These are phyloP conservation scores for Vulpes lagopus DNA, from an alignment of 2,113 vertebrate genomes.

Conservation along the genomic window DNA sequence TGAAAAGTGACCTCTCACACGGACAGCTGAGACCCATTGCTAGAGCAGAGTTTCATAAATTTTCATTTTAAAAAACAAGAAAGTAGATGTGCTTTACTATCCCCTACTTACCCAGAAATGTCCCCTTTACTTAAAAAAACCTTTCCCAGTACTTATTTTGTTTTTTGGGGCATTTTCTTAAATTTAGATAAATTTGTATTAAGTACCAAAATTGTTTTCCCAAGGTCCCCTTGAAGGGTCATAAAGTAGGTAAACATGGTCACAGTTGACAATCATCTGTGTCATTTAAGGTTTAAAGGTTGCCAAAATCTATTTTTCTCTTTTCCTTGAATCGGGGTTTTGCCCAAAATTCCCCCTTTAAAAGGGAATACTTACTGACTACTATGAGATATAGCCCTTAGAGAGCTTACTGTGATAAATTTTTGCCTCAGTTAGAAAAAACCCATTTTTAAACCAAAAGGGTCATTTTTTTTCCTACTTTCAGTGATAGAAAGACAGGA, in stretches of 20 bases:
- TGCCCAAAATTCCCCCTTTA: background rate
- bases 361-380: background rate
- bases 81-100: too few relatives aligned
- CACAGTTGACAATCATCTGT: background rate
- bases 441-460: background rate
- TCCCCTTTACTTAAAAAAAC: too few relatives aligned
- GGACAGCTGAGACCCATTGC: slow-evolving; percentile 42
- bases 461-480: background rate
- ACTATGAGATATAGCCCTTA: background rate
- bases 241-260: background rate
- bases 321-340: background rate
- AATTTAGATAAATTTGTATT: too few relatives aligned
- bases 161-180: too few relatives aligned
- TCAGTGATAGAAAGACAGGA: background rate
- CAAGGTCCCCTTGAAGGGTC: background rate
- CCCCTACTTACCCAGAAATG: background rate
- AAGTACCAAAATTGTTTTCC: too few relatives aligned
- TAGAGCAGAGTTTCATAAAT: too few relatives aligned
- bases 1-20: slow-evolving; percentile 25
- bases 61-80: too few relatives aligned
- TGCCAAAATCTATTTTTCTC: background rate
- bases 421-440: background rate
- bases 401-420: background rate
- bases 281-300: background rate
- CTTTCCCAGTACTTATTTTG: too few relatives aligned